Percentiles rank a stretch among this genome's conserved stretches.
Evolutionary conservation across 2,888 invertebrate species (phyloP).

Genomic region (Polydrusus pterygomalis): DNA sequence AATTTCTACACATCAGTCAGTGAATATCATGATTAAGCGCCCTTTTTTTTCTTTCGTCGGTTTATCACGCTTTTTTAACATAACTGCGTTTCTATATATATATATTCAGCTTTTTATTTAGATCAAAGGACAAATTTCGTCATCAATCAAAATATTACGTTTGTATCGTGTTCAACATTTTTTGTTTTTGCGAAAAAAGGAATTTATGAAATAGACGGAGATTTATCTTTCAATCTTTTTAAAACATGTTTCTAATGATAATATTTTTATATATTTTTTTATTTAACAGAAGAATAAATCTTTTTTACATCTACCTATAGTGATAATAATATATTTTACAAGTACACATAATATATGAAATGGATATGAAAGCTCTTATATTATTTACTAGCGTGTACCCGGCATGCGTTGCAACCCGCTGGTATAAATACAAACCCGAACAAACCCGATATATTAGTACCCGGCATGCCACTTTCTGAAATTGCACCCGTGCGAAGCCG

Average conservation of each 20-base stretch:
- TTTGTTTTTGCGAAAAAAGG: background rate
- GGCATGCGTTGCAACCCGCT: too few relatives aligned
- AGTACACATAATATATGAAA: too few relatives aligned
- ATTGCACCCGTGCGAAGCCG: too few relatives aligned
- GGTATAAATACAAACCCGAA: too few relatives aligned
- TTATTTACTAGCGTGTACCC: too few relatives aligned
- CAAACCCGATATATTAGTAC: too few relatives aligned
- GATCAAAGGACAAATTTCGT: constrained; percentile 17
- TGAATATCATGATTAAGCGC: constrained; percentile 1
- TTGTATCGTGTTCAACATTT: constrained; percentile 2
- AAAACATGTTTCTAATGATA: background rate
- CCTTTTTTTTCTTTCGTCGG: background rate
- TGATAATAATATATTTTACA: too few relatives aligned
- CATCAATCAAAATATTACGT: constrained; percentile 25
- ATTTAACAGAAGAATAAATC: too few relatives aligned
- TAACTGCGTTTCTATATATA: background rate
- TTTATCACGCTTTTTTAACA: constrained; percentile 14
- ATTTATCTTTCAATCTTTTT: background rate
- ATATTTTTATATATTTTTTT: constrained; percentile 7
- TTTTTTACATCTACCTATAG: too few relatives aligned
- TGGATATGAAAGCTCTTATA: too few relatives aligned
- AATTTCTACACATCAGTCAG: constrained; percentile 8
- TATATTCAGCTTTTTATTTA: constrained; percentile 7
- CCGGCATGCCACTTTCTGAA: too few relatives aligned
- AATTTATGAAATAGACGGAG: background rate